phyloP scores from a whole-genome alignment of 2,113 vertebrate species.

The Chionodraco myersi region DNA sequence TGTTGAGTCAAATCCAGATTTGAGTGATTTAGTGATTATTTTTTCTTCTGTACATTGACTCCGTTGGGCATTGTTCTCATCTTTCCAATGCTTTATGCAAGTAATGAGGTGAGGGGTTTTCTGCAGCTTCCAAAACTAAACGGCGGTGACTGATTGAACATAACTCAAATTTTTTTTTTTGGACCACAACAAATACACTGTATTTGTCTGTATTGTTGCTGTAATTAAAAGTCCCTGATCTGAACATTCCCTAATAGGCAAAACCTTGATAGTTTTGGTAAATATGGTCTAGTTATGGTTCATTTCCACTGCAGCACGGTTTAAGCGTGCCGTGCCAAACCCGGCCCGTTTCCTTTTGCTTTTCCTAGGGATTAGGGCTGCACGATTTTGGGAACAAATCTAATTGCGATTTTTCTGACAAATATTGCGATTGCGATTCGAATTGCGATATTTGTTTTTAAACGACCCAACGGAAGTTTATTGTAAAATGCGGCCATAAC shows the following conservation, averaged over 20 bases:
- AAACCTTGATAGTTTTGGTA: neutral
- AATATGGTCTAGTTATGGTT: neutral
- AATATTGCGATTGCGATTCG: too few relatives aligned
- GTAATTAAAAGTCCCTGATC: neutral
- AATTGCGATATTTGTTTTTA: too few relatives aligned
- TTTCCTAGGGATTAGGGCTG: too few relatives aligned
- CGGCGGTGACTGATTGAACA: neutral
- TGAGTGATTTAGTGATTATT: neutral
- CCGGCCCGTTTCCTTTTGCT: too few relatives aligned
- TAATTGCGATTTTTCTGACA: too few relatives aligned
- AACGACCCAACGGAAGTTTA: too few relatives aligned
- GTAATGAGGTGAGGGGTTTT: too few relatives aligned
- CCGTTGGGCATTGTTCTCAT: neutral
- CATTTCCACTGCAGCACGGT: too few relatives aligned
- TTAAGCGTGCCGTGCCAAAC: too few relatives aligned
- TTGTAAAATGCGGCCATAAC: too few relatives aligned
- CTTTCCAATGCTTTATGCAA: neutral
- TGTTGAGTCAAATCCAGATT: neutral
- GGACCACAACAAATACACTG: neutral
- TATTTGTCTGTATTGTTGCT: neutral
- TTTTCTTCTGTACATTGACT: neutral
- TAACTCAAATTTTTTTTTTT: neutral
- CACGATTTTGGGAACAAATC: too few relatives aligned
- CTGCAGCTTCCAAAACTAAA: too few relatives aligned
- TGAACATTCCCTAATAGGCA: neutral